These are phyloP conservation scores for Mantis religiosa DNA, from an alignment of 2,888 invertebrate genomes.

Conservation along the genomic window DNA sequence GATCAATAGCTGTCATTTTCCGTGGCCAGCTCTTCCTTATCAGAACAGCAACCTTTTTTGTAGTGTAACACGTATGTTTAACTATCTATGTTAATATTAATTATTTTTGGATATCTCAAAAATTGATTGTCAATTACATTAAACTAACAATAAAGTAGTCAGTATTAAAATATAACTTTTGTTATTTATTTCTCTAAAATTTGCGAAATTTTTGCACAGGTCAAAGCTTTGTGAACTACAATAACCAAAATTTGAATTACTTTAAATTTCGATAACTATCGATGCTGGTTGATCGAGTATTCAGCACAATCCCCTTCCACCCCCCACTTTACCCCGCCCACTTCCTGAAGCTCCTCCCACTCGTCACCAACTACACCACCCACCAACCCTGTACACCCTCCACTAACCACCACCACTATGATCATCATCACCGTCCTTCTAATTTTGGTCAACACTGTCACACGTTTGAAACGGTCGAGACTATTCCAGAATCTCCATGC, in stretches of 20 bases:
- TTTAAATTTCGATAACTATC: neutral
- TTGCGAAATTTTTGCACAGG: too few species aligned
- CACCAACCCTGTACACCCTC: neutral
- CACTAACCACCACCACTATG: neutral
- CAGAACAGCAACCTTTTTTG: neutral
- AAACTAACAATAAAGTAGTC: too few species aligned
- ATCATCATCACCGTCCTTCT: neutral
- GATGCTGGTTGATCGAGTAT: neutral
- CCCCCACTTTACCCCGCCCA: neutral
- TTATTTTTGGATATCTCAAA: too few species aligned
- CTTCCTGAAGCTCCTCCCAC: neutral
- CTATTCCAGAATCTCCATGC: too few species aligned
- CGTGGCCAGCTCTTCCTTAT: neutral
- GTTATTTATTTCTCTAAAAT: too few species aligned
- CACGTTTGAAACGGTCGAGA: neutral
- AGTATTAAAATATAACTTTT: too few species aligned
- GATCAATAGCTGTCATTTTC: neutral
- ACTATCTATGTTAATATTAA: too few species aligned
- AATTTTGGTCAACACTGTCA: neutral
- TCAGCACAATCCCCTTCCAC: neutral
- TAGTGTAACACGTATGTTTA: neutral
- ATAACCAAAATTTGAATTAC: neutral
- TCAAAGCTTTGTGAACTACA: neutral
- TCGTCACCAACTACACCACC: neutral
- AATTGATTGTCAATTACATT: too few species aligned